Conservation (phyloP, 2,888 invertebrate genomes). For the Drosophila nr. perissopoda region DNA sequence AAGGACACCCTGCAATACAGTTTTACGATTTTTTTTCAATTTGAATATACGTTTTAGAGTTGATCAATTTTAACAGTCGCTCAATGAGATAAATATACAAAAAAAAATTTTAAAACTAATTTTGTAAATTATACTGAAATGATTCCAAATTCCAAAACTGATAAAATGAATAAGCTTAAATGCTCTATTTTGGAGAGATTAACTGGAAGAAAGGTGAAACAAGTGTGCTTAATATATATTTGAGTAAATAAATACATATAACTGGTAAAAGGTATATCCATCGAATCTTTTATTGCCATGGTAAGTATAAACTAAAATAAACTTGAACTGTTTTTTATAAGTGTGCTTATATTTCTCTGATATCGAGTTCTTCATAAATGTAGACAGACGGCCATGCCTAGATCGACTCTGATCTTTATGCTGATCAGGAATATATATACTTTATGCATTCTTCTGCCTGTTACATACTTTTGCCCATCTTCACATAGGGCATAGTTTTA, state of each 20-base stretch:
- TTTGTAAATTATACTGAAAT: too few relatives aligned
- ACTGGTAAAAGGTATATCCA: not conserved
- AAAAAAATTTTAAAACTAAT: too few relatives aligned
- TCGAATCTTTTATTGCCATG: accelerated
- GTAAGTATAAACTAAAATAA: not conserved
- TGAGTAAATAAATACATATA: not conserved
- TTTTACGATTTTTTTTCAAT: not conserved
- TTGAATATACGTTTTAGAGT: not conserved
- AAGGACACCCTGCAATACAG: not conserved
- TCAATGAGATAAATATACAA: not conserved
- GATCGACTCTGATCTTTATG: not conserved
- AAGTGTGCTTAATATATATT: not conserved
- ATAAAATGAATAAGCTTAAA: too few relatives aligned
- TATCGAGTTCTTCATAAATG: not conserved
- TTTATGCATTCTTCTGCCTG: not conserved
- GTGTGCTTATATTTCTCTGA: not conserved
- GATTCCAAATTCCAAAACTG: too few relatives aligned
- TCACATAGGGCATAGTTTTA: too few relatives aligned
- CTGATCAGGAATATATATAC: not conserved
- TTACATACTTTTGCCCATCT: not conserved
- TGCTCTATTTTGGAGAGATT: not conserved
- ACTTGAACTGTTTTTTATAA: too few relatives aligned
- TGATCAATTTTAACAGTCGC: not conserved
- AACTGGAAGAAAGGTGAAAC: not conserved
- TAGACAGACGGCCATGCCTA: not conserved